Base-by-base conservation (phyloP, 2,113 vertebrate species). In the Forbesichthys papilliferus region DNA sequence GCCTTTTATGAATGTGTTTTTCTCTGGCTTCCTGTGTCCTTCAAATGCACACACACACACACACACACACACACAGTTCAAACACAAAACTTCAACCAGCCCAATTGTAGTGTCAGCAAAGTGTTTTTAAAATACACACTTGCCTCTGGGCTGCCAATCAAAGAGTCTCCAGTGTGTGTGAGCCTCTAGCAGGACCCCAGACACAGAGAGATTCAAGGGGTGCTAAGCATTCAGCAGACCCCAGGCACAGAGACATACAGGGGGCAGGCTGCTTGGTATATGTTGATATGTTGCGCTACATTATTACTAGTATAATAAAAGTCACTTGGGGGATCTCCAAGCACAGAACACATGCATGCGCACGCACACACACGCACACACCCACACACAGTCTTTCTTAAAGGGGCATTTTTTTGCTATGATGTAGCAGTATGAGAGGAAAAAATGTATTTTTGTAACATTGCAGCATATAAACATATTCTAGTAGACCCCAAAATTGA, bases 1-100 rank as follows among this genome's bases (percentile, higher is more conserved):
- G 64, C 57, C 59, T 78, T 84, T 86, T 81, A 66, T 81, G 78
- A 86, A 88, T 78, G 75, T 84, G 72, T 86, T 88, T 86, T 84
- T 72, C 59, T 74, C 66, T 66, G 73, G 84, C 84, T 80, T 83
- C 82, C 86, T 81, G 68, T 74, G 53, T 58, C 13, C 36, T 9
- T 14, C 48, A 51, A 14, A 53, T 14, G n/a, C 51, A 3, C 64
- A 61, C 51, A 14, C 27, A 55, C 16, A 18, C 64, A 1, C 34
- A 11, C 65, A 47, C 14, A 42, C 18, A 52, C 47, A 56, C 69
- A 73, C 48, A 66, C 48, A 66, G 71, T 4, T 57, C 18, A 51
- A 34, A 74, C 68, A 68, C 58, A 52, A 27, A 68, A 11, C 49
- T 11, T 12, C 49, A 52, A 11, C 8, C 49, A 14, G 49, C 13